Evolutionary conservation across 2,888 invertebrate genomes (phyloP).

Genomic region (Cantharis lateralis): DNA sequence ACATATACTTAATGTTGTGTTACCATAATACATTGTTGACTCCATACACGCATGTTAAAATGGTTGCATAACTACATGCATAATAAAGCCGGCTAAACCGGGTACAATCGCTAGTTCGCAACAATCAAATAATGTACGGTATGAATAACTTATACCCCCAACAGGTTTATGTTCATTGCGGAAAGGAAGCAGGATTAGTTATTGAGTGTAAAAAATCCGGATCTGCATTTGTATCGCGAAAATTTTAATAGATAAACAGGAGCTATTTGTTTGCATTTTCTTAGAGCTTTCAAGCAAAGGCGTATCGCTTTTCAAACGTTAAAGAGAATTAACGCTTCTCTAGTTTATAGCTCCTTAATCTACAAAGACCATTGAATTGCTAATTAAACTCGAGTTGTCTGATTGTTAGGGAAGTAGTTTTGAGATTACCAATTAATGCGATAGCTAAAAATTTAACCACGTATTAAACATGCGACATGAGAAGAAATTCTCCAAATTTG

Average conservation of each 20-base stretch:
- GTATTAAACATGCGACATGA: too few relatives aligned
- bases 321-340: slow-evolving; percentile 21
- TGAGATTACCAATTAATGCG: slow-evolving; percentile 4
- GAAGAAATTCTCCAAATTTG: neutral
- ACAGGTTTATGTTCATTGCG: neutral
- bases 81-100: too few relatives aligned
- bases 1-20: neutral
- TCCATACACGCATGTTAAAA: too few relatives aligned
- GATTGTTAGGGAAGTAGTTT: slow-evolving; percentile 8
- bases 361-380: slow-evolving; percentile 25
- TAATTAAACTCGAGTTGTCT: slow-evolving; percentile 21
- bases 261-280: slow-evolving; percentile 15
- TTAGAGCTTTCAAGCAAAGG: slow-evolving; percentile 3
- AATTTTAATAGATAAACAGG: slow-evolving; percentile 8
- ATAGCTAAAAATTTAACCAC: neutral
- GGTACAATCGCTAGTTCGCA: too few relatives aligned
- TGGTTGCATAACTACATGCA: too few relatives aligned
- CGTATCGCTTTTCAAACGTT: slow-evolving; percentile 18
- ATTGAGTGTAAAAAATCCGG: neutral
- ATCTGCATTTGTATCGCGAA: neutral
- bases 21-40: neutral
- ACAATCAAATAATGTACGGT: neutral
- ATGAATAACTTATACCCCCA: neutral
- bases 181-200: neutral
- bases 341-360: slow-evolving; percentile 26